phyloP scores from a whole-genome alignment of 1,140 invertebrate genomes.

The Proctacanthus coquilletti region DNA sequence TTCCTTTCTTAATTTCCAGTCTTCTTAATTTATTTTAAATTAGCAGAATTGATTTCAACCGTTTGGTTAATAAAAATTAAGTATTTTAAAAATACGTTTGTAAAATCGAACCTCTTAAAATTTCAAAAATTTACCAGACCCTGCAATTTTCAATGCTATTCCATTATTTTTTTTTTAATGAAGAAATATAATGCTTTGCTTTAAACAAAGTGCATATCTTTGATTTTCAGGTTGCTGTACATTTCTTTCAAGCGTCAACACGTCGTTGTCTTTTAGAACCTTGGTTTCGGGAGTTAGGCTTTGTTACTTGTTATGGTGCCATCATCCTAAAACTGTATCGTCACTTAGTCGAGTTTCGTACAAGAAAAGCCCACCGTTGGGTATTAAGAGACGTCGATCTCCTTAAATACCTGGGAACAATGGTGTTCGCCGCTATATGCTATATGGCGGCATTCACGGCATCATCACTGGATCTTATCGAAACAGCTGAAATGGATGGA shows the following conservation, averaged over 20 bases:
- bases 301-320: slow-evolving; percentile 78
- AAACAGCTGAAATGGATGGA: slow-evolving; percentile 29
- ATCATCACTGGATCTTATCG: slow-evolving; percentile 40
- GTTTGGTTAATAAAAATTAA: too few relatives aligned
- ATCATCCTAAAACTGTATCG: slow-evolving; percentile 82
- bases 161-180: too few relatives aligned
- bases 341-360: slow-evolving; percentile 61
- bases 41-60: too few relatives aligned
- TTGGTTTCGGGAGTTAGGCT: slow-evolving; percentile 80
- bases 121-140: too few relatives aligned
- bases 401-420: slow-evolving; percentile 56
- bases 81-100: too few relatives aligned
- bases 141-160: too few relatives aligned
- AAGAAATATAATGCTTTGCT: too few relatives aligned
- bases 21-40: too few relatives aligned
- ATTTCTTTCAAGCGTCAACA: slow-evolving; percentile 60
- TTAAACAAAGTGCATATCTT: too few relatives aligned
- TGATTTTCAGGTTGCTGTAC: slow-evolving; percentile 54
- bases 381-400: slow-evolving; percentile 72
- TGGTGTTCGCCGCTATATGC: slow-evolving; percentile 60
- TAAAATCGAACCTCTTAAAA: too few relatives aligned
- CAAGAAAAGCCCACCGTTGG: slow-evolving; percentile 78
- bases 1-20: too few relatives aligned
- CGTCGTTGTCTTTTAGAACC: slow-evolving; percentile 65
- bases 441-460: slow-evolving; percentile 80